These are phyloP conservation scores for Callorhinus ursinus DNA, from an alignment of 2,113 vertebrate genomes.

Conservation along the genomic window DNA sequence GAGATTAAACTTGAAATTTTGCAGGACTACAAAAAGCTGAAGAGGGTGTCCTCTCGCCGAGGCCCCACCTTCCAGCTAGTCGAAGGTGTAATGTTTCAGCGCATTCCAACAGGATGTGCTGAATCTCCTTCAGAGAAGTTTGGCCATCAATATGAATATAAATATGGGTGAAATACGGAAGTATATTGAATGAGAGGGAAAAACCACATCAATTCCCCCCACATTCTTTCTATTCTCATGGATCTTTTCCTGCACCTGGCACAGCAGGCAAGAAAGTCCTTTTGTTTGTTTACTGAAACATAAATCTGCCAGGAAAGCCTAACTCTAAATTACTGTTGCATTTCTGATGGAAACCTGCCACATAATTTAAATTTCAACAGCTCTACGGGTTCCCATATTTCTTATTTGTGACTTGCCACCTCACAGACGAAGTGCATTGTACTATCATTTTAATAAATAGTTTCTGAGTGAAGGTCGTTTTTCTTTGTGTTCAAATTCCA, in stretches of 20 bases:
- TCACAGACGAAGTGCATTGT: neutral
- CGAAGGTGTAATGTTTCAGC: neutral
- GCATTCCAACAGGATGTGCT: neutral
- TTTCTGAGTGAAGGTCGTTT: constrained; percentile 65
- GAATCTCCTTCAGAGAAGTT: neutral
- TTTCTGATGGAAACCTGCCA: constrained; percentile 69
- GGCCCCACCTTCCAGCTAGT: neutral
- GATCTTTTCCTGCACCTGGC: neutral
- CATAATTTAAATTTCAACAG: constrained; percentile 65
- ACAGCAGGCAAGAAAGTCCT: neutral
- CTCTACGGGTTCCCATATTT: constrained; percentile 44
- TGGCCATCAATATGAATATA: neutral
- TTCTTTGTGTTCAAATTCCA: constrained; percentile 58
- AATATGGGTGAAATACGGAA: neutral
- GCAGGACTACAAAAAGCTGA: neutral
- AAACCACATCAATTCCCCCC: neutral
- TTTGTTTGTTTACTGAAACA: constrained; percentile 65
- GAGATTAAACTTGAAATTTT: neutral
- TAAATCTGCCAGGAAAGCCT: constrained; percentile 49
- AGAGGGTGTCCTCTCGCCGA: neutral
- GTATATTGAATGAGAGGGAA: neutral
- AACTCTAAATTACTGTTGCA: constrained; percentile 66
- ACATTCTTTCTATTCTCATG: neutral
- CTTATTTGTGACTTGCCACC: constrained; percentile 59
- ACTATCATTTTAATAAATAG: constrained; percentile 75